Base-by-base conservation (phyloP, 1,140 invertebrate species). In the Bombus sylvicola region DNA sequence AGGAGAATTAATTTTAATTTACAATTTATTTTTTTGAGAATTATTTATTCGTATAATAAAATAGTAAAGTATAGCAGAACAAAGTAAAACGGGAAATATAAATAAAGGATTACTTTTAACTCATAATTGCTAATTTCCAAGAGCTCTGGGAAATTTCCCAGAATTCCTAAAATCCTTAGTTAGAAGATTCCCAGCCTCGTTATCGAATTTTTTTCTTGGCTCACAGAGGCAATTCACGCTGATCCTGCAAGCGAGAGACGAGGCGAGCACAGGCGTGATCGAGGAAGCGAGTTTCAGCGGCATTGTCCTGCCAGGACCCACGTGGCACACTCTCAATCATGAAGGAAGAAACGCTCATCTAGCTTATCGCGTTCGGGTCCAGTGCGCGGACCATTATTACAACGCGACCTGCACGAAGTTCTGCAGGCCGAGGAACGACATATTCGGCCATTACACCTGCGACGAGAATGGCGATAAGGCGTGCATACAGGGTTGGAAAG, bases 381-480 rank as follows among this genome's bases (percentile, higher is more conserved):
- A 97, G 91, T 99, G 99, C 95, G 97, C 98, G 94, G 96, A 96
- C 90, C 97, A 99, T 95, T 99, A 99, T 95, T 99, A 98, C 96
- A 99, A 99, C 93, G 97, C 98, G 90, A 98, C 98, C 72, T 99
- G 99, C 96, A 98, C 98, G 89, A 98, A 98, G 93, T 98, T 98
- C 93, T 99, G 99, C 95, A 96, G 98, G 80, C 97, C 98, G 74
- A 96, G 98, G 73, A 97, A 99, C 95, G 98, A 99, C 95, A 97
- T 97, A 93, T 99, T 99, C 94, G 98, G 99, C 37, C 99, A 99
- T 96, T 99, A 99, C 95, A 97, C 96, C 78, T 99, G 99, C 96
- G 97, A 97, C 88, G 95, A 97, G 76, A 97, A 97, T 93, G 99
- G 99, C 84, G 97, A 98, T 94, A 98, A 98, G 95, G 97, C 97